These are phyloP conservation scores for Cygnus buccinator DNA, from an alignment of 2,113 vertebrate genomes.

Conservation along the genomic window DNA sequence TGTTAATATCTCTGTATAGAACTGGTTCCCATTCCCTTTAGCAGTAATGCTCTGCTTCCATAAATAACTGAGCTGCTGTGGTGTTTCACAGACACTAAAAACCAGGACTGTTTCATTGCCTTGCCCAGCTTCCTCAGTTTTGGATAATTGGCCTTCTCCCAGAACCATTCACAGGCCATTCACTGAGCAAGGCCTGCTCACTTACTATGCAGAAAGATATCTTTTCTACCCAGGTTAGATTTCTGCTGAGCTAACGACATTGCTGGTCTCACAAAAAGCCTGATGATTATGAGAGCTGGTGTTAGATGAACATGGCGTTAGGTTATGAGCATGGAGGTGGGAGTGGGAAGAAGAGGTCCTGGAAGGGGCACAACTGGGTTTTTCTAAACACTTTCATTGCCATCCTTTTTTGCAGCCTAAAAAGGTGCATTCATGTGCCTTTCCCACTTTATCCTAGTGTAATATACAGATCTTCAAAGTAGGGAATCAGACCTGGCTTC, in stretches of 20 bases:
- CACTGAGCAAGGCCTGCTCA: neutral
- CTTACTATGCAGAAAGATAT: neutral
- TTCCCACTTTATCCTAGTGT: neutral
- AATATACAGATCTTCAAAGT: neutral
- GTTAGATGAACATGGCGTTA: neutral
- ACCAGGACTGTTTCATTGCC: neutral
- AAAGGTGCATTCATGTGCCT: neutral
- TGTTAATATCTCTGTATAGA: neutral
- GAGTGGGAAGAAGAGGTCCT: neutral
- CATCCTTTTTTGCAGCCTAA: neutral
- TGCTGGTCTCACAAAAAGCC: neutral
- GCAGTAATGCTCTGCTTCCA: neutral
- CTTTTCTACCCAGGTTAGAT: neutral
- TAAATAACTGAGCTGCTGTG: neutral
- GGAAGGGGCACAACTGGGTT: neutral
- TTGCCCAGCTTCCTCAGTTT: neutral
- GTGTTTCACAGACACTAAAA: neutral
- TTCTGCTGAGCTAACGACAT: neutral
- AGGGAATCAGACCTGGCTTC: neutral
- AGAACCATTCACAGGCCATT: neutral
- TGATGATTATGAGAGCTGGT: neutral
- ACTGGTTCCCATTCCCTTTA: neutral
- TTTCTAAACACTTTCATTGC: neutral
- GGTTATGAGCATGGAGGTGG: neutral
- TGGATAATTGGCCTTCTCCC: neutral